Percentiles rank a stretch among this genome's conserved stretches.
These are phyloP conservation scores for Triplophysa tibetana DNA, from an alignment of 2,113 vertebrate species.

Conservation along the genomic window DNA sequence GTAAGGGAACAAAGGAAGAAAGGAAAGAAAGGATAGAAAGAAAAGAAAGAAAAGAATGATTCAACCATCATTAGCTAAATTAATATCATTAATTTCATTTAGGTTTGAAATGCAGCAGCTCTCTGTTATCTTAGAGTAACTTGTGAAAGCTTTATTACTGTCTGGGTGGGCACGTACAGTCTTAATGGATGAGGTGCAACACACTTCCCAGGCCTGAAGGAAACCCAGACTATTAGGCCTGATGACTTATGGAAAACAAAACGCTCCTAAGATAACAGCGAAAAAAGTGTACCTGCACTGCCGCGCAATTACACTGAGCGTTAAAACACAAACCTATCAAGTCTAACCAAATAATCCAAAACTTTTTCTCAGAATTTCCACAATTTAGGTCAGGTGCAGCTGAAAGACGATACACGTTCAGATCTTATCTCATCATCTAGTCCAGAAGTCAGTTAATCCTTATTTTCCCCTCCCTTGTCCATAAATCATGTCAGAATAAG, in stretches of 20 bases:
- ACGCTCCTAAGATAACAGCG: conserved; percentile 20
- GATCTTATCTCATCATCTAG: conserved; percentile 32
- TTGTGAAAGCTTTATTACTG: conserved; percentile 2
- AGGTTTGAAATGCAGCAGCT: conserved; percentile 37
- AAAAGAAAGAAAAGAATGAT: not conserved
- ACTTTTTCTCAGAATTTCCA: conserved; percentile 2
- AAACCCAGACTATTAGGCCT: conserved; percentile 18
- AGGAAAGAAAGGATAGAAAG: not conserved
- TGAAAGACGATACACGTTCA: not conserved
- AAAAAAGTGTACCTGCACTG: not conserved
- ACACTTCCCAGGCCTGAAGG: conserved; percentile 29
- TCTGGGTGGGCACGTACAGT: conserved; percentile 28
- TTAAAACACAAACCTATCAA: conserved; percentile 13
- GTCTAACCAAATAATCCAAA: conserved; percentile 21
- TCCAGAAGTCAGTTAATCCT: conserved; percentile 22
- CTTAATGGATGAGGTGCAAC: conserved; percentile 43
- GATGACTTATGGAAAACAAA: conserved; percentile 37
- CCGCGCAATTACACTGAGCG: conserved; percentile 1
- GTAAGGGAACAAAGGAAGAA: not conserved
- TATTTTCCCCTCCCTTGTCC: conserved; percentile 11
- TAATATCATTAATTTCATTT: conserved; percentile 28
- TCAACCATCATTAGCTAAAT: conserved; percentile 35
- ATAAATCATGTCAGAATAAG: conserved; percentile 39
- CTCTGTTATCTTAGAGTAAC: conserved; percentile 32
- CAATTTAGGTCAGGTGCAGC: conserved; percentile 21